Conservation (phyloP, 2,888 invertebrate species). For the Heliconius ismenius region DNA sequence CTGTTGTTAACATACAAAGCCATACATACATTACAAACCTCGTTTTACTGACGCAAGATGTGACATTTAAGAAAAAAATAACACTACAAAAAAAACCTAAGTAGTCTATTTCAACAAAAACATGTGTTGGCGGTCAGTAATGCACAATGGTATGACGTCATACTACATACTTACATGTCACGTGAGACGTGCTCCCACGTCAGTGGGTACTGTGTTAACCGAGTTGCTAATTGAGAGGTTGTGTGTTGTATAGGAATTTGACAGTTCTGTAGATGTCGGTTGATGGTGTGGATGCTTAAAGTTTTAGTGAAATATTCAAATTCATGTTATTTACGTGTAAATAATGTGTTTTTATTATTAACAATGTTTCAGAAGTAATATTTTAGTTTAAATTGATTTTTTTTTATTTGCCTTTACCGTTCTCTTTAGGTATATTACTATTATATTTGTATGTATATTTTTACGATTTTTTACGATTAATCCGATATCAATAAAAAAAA, state of each 20-base stretch:
- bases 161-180: slow-evolving; percentile 32
- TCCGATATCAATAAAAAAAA: too few species aligned
- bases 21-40: not conserved
- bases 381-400: too few species aligned
- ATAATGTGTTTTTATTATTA: too few species aligned
- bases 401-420: too few species aligned
- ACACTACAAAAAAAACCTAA: not conserved
- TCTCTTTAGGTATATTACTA: too few species aligned
- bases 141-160: slow-evolving; percentile 33
- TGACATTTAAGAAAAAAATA: slow-evolving; percentile 9
- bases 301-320: too few species aligned
- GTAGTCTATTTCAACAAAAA: slow-evolving; percentile 27
- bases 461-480: too few species aligned
- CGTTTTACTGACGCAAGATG: not conserved
- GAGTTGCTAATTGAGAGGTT: not conserved
- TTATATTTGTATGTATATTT: too few species aligned
- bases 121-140: slow-evolving; percentile 30
- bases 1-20: not conserved
- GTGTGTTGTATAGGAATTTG: not conserved
- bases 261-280: not conserved
- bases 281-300: not conserved
- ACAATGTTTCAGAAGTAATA: too few species aligned
- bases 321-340: too few species aligned
- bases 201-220: slow-evolving; percentile 2
- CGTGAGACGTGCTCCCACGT: slow-evolving; percentile 37